phyloP scores from a whole-genome alignment of 2,113 vertebrate species.

The Eclectus roratus region DNA sequence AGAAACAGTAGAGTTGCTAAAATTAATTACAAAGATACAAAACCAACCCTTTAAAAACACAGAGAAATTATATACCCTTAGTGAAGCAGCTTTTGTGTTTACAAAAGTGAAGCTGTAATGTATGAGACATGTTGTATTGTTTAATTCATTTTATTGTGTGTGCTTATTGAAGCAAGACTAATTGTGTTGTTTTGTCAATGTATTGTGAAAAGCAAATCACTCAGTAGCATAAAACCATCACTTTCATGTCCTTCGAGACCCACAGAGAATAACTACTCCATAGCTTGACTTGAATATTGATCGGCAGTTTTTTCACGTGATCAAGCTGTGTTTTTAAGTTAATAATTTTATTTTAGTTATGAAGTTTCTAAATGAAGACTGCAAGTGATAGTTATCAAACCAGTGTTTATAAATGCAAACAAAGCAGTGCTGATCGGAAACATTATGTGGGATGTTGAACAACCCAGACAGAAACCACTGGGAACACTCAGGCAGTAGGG shows the following conservation, averaged over 20 bases:
- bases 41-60: conserved; percentile 39
- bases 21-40: conserved; percentile 45
- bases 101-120: conserved; percentile 51
- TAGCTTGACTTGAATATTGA: conserved; percentile 74
- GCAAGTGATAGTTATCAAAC: neutral
- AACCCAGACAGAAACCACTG: neutral
- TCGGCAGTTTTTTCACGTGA: conserved; percentile 52
- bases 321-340: conserved; percentile 61
- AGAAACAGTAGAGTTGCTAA: conserved; percentile 36
- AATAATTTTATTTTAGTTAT: conserved; percentile 64
- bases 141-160: conserved; percentile 79
- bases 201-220: conserved; percentile 81
- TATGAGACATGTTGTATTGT: conserved; percentile 58
- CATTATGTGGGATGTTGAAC: neutral
- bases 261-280: conserved; percentile 76
- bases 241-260: conserved; percentile 80
- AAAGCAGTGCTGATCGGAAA: neutral
- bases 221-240: conserved; percentile 81
- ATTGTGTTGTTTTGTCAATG: conserved; percentile 85
- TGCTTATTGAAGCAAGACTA: conserved; percentile 86
- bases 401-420: conserved; percentile 3
- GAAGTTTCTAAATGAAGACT: neutral
- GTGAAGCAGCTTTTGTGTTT: conserved; percentile 53
- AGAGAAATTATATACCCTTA: conserved; percentile 13
- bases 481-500: neutral